A percentile compares a stretch with the other conserved stretches of the same genome.
phyloP scores from a whole-genome alignment of 2,888 invertebrate species.

The Ormyrus thymus region DNA sequence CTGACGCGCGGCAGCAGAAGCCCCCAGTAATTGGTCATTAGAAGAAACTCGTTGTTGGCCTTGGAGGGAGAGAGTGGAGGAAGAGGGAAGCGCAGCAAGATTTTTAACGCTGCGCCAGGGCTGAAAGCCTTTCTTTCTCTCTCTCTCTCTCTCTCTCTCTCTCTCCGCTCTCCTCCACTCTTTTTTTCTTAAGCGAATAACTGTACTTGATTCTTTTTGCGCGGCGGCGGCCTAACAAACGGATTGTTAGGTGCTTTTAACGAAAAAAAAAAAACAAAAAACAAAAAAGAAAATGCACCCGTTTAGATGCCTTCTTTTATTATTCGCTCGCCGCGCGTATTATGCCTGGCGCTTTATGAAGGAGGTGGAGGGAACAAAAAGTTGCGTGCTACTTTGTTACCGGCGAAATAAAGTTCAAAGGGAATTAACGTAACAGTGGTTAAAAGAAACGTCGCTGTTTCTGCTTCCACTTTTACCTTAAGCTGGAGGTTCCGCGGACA shows the following conservation, averaged over 20 bases:
- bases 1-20: slow-evolving; percentile 8
- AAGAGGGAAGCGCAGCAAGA: slow-evolving; percentile 16
- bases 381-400: not conserved
- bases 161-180: not conserved
- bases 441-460: not conserved
- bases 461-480: not conserved
- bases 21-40: slow-evolving; percentile 50
- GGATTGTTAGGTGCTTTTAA: not conserved
- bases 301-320: too few relatives aligned
- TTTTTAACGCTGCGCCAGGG: slow-evolving; percentile 14
- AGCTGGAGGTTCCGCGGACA: not conserved
- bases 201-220: slow-evolving; percentile 25
- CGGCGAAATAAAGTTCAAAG: slow-evolving; percentile 6
- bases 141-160: too few relatives aligned
- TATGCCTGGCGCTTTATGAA: too few relatives aligned
- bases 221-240: not conserved
- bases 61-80: slow-evolving; percentile 2
- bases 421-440: slow-evolving; percentile 9
- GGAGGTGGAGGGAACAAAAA: not conserved
- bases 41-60: slow-evolving; percentile 48
- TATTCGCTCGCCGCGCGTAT: too few relatives aligned
- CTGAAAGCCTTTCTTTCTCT: not conserved
- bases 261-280: not conserved
- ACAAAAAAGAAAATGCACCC: not conserved
- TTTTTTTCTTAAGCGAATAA: slow-evolving; percentile 6